Base-by-base conservation (phyloP, 2,888 invertebrate genomes). In the Fragum whitleyi region DNA sequence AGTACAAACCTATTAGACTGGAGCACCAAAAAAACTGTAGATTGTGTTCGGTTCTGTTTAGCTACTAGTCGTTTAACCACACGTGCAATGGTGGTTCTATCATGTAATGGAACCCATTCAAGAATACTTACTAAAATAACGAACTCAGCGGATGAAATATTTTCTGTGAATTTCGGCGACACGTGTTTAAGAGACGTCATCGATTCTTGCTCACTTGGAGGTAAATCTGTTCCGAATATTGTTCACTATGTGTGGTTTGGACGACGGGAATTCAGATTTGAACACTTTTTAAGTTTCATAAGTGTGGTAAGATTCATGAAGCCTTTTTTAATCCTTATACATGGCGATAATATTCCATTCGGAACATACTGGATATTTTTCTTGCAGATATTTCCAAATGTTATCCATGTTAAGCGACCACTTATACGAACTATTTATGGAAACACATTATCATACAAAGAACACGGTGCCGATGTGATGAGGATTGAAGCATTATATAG, bases 401-500 rank as follows among this genome's bases (percentile, higher is more conserved):
- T 89, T 16, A 77, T 89, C 0, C 86, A 84, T 47, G 83, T 89
- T 19, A 62, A 62, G 0, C 32, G 81, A 21, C 69, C 74, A 3
- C 65, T 74, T 9, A 86, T 88, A 0, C 32, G 23, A 1, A 53
- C 77, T 1, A 74, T 89, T 6, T 88, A 85, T 68, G 88, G 88
- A 7, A 36, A 83, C 11, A 76, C 55, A 59, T 53, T 89, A 19
- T 74, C 79, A 0, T 82, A 65, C 19, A 65, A 77, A 9, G 88
- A 89, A 62, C 89, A 89, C 80, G 81, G 86, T 9, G 82, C 89
- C 0, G 89, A 89, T 61, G 78, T 89, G 9, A 85, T 84, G 51
- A 62, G 88, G 47, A 83, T 88, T 19, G 81, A 87, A 65, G 86
- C 86, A 0, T 62, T 88, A 39, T 76, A 77, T 74, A 71, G 88